Base-by-base conservation (phyloP, 2,888 invertebrate genomes). In the Lissonota sp. region DNA sequence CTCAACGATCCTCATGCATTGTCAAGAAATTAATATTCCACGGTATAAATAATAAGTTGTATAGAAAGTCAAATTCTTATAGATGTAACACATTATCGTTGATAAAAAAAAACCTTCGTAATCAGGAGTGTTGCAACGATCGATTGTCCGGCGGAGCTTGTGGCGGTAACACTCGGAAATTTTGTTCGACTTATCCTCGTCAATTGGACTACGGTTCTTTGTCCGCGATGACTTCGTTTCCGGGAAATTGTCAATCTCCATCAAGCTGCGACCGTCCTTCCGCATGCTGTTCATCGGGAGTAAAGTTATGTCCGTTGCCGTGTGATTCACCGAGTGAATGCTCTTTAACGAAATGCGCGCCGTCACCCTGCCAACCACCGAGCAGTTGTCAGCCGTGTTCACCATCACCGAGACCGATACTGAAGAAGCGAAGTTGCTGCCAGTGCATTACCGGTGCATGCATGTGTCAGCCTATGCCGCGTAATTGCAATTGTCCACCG, bases 401-500 rank as follows among this genome's bases (percentile, higher is more conserved):
- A 1, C 83, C 86, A 3, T 79, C 84, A 0, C 70, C 85, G 7
- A 76, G 80, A n/a, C 55, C 86, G 0, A 83, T 84, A 12, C 49
- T 84, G 39, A 86, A 88, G 44, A 85, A 86, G 49, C 83, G 86
- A 53, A 85, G 81, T 39, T 87, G 86, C 40, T 85, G 83, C 5
- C 84, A 85, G 42, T 84, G 84, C 16, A 57, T 76, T 0, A 55
- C 83, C 6, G 83, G 74, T 5, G 73, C 70, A 64, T 89, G 90
- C 80, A 72, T 87, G 72, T 90, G 89, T 26, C 86, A 87, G 53
- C 87, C 89, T 4, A 84, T 86, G 79, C 85, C 87, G 1, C 84
- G 89, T 10, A 84, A 49, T 16, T 90, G 90, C 80, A 88, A 88
- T 44, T 89, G 90, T 69, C 88, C 89, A 8, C 87, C 86, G 8